Percentiles rank a stretch among this genome's conserved stretches.
Evolutionary conservation across 1,140 invertebrate species (phyloP).

Genomic region (Chelonus insularis): DNA sequence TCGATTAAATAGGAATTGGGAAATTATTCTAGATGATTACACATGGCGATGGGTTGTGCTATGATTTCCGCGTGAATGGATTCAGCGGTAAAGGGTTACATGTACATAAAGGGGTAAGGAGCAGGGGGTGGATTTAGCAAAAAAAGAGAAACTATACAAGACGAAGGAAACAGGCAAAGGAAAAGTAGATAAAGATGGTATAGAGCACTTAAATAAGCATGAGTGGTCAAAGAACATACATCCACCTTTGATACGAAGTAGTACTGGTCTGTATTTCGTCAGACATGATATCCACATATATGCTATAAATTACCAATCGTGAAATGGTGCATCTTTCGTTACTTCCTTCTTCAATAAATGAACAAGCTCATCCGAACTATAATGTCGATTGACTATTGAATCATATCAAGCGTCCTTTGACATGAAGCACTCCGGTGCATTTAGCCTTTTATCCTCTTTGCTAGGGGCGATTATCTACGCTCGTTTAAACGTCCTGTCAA

Average conservation of each 20-base stretch:
- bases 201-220: conserved; percentile 12
- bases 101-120: too few species aligned
- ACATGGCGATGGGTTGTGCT: too few species aligned
- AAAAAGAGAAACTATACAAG: too few species aligned
- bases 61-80: too few species aligned
- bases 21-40: too few species aligned
- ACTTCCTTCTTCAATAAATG: neutral
- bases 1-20: too few species aligned
- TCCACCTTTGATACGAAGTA: neutral
- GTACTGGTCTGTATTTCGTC: neutral
- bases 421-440: conserved; percentile 5
- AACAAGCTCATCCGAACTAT: neutral
- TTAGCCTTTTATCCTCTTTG: conserved; percentile 6
- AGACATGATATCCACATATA: conserved; percentile 3
- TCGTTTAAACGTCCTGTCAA: conserved; percentile 20
- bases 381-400: conserved; percentile 22
- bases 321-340: neutral
- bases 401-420: neutral
- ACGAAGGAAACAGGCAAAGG: neutral
- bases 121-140: too few species aligned
- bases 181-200: conserved; percentile 4
- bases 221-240: conserved; percentile 15
- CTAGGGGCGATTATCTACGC: conserved; percentile 16
- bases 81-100: too few species aligned
- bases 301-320: conserved; percentile 16